phyloP scores from a whole-genome alignment of 2,797 vertebrate species.

The Leuciscus waleckii region DNA sequence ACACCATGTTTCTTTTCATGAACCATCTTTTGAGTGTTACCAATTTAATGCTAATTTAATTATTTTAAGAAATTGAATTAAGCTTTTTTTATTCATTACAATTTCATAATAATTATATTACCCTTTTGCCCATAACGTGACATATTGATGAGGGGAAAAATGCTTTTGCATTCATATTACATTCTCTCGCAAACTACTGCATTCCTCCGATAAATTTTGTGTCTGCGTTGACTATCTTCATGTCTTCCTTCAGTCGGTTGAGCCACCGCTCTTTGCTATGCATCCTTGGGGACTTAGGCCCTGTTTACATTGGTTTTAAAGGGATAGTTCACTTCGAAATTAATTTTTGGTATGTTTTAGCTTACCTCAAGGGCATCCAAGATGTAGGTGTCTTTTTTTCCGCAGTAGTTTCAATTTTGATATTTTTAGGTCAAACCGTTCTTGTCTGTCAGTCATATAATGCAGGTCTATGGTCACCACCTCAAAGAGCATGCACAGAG shows the following conservation, averaged over 20 bases:
- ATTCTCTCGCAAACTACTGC: not conserved
- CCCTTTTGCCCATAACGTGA: not conserved
- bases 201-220: not conserved
- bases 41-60: not conserved
- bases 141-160: not conserved
- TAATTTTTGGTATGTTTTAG: no score
- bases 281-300: no score
- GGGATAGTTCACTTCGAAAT: no score
- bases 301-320: no score
- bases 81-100: not conserved
- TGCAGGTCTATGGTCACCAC: no score
- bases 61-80: not conserved
- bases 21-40: not conserved
- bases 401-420: no score
- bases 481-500: no score
- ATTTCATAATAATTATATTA: not conserved
- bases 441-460: no score
- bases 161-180: not conserved
- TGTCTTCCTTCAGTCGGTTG: not conserved
- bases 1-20: not conserved
- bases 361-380: no score
- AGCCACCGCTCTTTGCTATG: not conserved
- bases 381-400: no score
- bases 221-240: not conserved
- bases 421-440: no score